Evolutionary conservation across 2,113 vertebrate species (phyloP).

Genomic region (Dromas ardeola): DNA sequence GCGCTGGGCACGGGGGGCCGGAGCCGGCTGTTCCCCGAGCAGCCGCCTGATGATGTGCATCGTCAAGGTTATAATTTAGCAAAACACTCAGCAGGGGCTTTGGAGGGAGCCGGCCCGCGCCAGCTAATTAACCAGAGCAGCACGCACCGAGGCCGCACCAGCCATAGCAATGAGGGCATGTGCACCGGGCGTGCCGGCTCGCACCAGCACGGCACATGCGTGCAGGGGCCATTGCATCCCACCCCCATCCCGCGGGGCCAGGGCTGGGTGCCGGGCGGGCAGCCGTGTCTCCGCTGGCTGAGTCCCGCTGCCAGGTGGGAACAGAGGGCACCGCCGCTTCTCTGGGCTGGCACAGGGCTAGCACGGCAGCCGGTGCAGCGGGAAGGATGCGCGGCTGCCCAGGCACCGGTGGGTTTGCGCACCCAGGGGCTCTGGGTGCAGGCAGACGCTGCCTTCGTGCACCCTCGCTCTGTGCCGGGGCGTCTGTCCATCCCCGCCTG

Average conservation of each 20-base stretch:
- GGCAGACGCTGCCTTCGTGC: neutral
- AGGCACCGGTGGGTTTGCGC: rapidly evolving
- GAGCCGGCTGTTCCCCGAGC: neutral
- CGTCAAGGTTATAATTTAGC: conserved; percentile 48
- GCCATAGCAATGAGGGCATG: conserved; percentile 22
- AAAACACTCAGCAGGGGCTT: conserved; percentile 23
- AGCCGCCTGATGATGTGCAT: neutral
- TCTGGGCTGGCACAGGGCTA: neutral
- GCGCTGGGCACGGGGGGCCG: rapidly evolving
- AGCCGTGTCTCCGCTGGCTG: rapidly evolving
- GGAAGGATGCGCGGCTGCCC: neutral
- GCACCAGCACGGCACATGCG: rapidly evolving
- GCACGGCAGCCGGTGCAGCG: rapidly evolving
- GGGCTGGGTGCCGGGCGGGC: rapidly evolving
- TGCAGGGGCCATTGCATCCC: rapidly evolving
- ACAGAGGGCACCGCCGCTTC: neutral
- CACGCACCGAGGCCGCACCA: neutral
- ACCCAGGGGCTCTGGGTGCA: neutral
- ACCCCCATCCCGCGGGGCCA: rapidly evolving
- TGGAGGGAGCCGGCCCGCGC: neutral
- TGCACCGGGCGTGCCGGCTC: rapidly evolving
- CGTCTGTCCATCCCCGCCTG: neutral
- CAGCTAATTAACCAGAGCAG: neutral
- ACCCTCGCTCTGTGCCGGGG: rapidly evolving
- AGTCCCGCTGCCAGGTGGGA: neutral